Evolutionary conservation across 2,113 vertebrate genomes (phyloP), one percentile per base, ranked within the genome.

Genomic region (Carlito syrichta): DNA sequence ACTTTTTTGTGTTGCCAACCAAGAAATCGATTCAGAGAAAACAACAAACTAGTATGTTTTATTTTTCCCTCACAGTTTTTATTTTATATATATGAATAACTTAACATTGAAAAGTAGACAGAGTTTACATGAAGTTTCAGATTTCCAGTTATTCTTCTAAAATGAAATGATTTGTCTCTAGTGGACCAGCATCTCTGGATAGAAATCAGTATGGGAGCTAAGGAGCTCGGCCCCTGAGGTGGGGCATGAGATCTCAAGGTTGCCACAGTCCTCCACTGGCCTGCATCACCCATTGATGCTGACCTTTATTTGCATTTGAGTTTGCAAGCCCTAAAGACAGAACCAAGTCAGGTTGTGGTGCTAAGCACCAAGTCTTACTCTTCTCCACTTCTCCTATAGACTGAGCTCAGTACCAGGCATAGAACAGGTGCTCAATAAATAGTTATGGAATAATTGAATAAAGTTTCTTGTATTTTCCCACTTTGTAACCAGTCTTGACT

Each of bases 261-360:
- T n/a, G n/a, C n/a, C n/a, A n/a, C n/a, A n/a, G n/a, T n/a, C n/a
- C 11, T 16, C 40, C 3, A 20, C 27, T 20, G 52, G 30, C 5
- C 17, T 35, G 19, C 4, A 5, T 4, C 12, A 0, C 3, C 25
- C 25, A 9, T 6, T 38, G 10, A 12, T 16, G 13, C 8, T n/a
- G 38, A 9, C 19, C 60, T 23, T 83, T 17, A 17, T 1, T n/a
- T 63, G 20, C n/a, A 43, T 52, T 60, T 48, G 54, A 20, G 11
- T 52, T 48, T 27, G 48, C 68, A 38, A 35, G 71, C 16, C 58
- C 60, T 50, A 17, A 12, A 66, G 50, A 74, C 11, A 32, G 40
- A 43, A 19, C 22, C 35, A 17, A 16, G 45, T 54, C n/a, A n/a
- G 56, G 35, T 12, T 13, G 62, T n/a, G 27, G 77, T 38, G 1